phyloP scores from a whole-genome alignment of 2,113 vertebrate genomes.

The Crotalus horridus region DNA sequence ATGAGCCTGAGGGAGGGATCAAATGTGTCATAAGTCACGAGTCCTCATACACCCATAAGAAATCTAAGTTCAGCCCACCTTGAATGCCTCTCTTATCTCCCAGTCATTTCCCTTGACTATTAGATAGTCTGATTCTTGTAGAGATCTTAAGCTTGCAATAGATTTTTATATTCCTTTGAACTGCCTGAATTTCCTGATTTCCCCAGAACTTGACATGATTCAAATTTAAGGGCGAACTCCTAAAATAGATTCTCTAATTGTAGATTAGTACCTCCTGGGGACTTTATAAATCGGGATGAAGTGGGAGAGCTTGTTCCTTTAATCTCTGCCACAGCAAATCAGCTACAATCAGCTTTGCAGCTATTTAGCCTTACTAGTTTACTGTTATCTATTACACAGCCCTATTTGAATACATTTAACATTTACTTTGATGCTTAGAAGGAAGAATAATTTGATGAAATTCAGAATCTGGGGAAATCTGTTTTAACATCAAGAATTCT shows the following conservation, averaged over 20 bases:
- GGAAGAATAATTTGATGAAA: background rate
- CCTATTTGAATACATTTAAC: background rate
- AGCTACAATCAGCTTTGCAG: background rate
- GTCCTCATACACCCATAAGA: rapidly evolving
- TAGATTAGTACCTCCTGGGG: background rate
- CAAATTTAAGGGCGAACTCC: background rate
- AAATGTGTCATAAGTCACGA: background rate
- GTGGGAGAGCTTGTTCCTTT: background rate
- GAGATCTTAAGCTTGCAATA: background rate
- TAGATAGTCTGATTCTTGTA: background rate
- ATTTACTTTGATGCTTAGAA: background rate
- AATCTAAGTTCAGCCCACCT: background rate
- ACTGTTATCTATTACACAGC: background rate
- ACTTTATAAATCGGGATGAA: background rate
- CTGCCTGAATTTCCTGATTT: background rate
- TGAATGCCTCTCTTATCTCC: background rate
- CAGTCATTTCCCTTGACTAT: background rate
- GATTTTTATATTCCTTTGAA: background rate
- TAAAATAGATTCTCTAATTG: background rate
- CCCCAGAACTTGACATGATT: background rate
- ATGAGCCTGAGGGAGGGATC: background rate
- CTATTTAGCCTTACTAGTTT: background rate
- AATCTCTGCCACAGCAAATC: background rate
- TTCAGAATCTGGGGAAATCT: background rate
- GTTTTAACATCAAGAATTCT: background rate